phyloP scores from a whole-genome alignment of 2,888 invertebrate genomes.

The Elmis aenea region DNA sequence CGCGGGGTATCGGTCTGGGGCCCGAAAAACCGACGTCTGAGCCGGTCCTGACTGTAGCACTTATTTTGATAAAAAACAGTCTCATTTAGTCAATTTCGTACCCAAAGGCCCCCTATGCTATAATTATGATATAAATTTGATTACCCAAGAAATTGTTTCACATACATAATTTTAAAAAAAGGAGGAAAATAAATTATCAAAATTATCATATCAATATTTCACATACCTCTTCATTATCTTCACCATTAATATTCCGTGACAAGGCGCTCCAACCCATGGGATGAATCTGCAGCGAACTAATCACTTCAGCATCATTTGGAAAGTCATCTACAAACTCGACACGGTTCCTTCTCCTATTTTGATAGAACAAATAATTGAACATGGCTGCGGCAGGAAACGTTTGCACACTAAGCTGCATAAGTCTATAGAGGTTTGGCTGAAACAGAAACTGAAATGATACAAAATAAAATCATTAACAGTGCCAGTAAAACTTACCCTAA shows the following conservation, averaged over 20 bases:
- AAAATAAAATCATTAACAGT: not conserved
- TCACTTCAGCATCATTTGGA: constrained; percentile 87
- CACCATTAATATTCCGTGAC: constrained; percentile 80
- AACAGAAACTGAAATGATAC: constrained; percentile 30
- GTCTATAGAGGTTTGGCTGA: constrained; percentile 81
- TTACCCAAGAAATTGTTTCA: too few relatives aligned
- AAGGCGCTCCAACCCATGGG: constrained; percentile 87
- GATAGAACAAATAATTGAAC: constrained; percentile 77
- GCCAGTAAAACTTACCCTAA: constrained; percentile 58
- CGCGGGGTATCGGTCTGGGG: too few relatives aligned
- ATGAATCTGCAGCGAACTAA: constrained; percentile 83
- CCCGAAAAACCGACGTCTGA: too few relatives aligned
- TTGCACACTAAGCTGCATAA: constrained; percentile 84
- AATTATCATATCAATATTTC: too few relatives aligned
- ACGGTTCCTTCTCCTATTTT: constrained; percentile 69
- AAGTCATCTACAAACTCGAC: constrained; percentile 90
- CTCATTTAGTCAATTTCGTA: too few relatives aligned
- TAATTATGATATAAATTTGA: too few relatives aligned
- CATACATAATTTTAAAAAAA: too few relatives aligned
- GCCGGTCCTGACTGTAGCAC: too few relatives aligned
- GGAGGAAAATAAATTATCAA: too few relatives aligned
- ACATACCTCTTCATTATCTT: constrained; percentile 81
- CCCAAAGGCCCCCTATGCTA: too few relatives aligned
- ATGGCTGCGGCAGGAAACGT: constrained; percentile 73
- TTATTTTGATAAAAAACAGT: too few relatives aligned